Conservation (phyloP, 1,140 invertebrate species). For the Physella acuta region DNA sequence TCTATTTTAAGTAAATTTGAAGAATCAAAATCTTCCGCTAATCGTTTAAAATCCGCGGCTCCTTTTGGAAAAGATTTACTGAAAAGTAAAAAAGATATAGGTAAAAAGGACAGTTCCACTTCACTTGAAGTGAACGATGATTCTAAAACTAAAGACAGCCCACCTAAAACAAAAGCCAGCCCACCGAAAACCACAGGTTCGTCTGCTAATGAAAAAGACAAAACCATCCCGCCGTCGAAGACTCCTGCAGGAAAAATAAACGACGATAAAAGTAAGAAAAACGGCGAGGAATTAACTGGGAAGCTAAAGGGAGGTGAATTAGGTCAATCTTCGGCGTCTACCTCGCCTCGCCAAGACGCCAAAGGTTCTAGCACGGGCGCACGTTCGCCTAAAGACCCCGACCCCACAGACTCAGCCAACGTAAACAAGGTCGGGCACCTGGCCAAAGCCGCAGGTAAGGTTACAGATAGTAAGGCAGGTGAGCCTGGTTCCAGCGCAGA, state of each 20-base stretch:
- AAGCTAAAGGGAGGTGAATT: neutral
- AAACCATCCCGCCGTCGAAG: neutral
- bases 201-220: neutral
- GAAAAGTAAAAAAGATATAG: constrained; percentile 1
- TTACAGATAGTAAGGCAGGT: neutral
- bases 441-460: constrained; percentile 6
- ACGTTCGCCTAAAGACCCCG: neutral
- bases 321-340: neutral
- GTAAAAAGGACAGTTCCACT: neutral
- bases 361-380: neutral
- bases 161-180: neutral
- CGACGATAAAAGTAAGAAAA: constrained; percentile 5
- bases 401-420: neutral
- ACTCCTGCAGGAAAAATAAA: neutral
- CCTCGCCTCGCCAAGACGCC: neutral
- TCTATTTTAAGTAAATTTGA: neutral
- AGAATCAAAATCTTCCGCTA: neutral
- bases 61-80: constrained; percentile 19
- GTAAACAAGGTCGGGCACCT: neutral
- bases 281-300: neutral
- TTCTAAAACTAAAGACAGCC: neutral
- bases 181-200: neutral
- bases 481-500: neutral
- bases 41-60: neutral
- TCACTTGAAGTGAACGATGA: neutral